phyloP scores from a whole-genome alignment of 2,797 vertebrate genomes.

The Lutjanus campechanus region DNA sequence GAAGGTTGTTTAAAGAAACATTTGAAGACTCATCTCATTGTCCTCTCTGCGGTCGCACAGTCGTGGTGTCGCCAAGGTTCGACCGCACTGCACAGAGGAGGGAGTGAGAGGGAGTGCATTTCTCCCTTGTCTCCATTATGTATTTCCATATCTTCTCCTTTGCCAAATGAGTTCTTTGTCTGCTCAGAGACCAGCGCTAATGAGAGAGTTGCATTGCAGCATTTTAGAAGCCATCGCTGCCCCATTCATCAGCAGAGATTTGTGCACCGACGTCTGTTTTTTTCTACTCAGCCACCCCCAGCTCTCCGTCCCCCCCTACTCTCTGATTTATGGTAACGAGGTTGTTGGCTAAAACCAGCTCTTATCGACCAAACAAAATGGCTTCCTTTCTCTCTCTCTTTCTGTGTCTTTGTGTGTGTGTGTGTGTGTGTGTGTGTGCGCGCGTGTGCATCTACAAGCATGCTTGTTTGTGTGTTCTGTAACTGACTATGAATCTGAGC shows the following conservation, averaged over 20 bases:
- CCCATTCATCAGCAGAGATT: constrained; percentile 65
- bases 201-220: constrained; percentile 60
- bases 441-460: neutral
- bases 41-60: constrained; percentile 23
- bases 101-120: constrained; percentile 12
- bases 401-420: neutral
- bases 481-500: constrained; percentile 13
- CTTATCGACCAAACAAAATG: constrained; percentile 65
- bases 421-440: neutral
- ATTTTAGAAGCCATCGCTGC: constrained; percentile 59
- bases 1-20: constrained; percentile 53
- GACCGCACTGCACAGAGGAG: neutral
- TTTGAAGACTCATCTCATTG: constrained; percentile 50
- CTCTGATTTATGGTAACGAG: constrained; percentile 63
- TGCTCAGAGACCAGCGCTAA: constrained; percentile 54
- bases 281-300: constrained; percentile 11
- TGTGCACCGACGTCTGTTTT: constrained; percentile 31
- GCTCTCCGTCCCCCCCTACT: constrained; percentile 25
- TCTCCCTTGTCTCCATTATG: constrained; percentile 31
- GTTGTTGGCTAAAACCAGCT: constrained; percentile 56
- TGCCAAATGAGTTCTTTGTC: constrained; percentile 63
- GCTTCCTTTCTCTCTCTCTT: constrained; percentile 16
- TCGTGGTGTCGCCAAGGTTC: constrained; percentile 10
- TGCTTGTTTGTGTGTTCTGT: constrained; percentile 10
- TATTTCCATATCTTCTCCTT: constrained; percentile 53